These are phyloP conservation scores for Empidonax alnorum DNA, from an alignment of 2,113 vertebrate species.

Conservation along the genomic window DNA sequence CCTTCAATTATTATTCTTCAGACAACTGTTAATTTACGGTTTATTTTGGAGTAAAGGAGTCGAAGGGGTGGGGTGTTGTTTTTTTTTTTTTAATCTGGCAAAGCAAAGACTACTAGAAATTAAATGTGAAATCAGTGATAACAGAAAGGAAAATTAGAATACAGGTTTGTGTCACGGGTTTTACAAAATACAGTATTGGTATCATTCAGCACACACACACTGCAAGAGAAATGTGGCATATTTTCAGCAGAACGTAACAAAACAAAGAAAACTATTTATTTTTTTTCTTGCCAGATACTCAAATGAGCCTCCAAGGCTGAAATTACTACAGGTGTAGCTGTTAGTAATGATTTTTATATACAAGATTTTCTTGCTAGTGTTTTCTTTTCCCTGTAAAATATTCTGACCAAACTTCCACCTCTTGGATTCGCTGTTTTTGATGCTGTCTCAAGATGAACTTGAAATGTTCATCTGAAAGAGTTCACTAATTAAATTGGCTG, in stretches of 20 bases:
- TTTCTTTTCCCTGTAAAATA: neutral
- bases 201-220: neutral
- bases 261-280: fast-evolving
- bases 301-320: neutral
- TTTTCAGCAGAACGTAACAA: neutral
- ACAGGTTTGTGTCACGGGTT: neutral
- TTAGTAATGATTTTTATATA: fast-evolving
- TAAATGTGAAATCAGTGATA: neutral
- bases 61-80: neutral
- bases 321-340: neutral
- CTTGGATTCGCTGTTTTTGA: neutral
- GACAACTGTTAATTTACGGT: neutral
- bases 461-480: neutral
- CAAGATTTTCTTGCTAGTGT: fast-evolving
- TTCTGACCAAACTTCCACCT: neutral
- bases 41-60: neutral
- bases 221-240: neutral
- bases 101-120: neutral
- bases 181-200: neutral
- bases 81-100: neutral
- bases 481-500: neutral
- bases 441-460: neutral
- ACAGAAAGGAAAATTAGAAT: neutral
- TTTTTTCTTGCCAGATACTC: neutral
- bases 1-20: neutral